Conservation (phyloP, 2,113 vertebrate species). For the Carassius auratus region DNA sequence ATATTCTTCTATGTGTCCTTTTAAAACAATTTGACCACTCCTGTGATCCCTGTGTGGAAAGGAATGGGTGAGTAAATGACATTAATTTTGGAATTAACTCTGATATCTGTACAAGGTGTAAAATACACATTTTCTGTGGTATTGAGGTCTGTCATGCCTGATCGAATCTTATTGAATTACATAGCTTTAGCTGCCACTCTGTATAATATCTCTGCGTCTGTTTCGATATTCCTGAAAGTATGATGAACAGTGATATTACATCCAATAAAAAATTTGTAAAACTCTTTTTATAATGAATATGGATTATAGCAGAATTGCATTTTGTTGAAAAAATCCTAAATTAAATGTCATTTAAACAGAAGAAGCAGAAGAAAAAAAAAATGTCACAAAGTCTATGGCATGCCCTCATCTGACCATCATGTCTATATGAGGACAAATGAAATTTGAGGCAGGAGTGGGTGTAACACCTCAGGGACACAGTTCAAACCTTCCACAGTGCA, state of each 20-base stretch:
- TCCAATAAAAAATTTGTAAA: background rate
- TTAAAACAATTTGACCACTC: too few relatives aligned
- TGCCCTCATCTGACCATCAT: background rate
- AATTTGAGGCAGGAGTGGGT: slow-evolving; percentile 25
- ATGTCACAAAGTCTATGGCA: too few relatives aligned
- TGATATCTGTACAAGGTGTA: background rate
- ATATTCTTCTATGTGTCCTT: background rate
- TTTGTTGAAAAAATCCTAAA: background rate
- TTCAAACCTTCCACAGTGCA: slow-evolving; percentile 29
- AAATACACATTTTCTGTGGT: background rate
- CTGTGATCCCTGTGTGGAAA: background rate
- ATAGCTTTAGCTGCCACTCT: background rate
- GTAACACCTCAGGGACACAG: slow-evolving; percentile 28
- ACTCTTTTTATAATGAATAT: slow-evolving; percentile 20
- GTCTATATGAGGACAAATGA: background rate
- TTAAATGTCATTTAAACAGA: background rate
- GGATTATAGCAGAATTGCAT: background rate
- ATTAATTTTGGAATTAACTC: background rate
- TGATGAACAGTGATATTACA: background rate
- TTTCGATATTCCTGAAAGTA: background rate
- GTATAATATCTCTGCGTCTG: background rate
- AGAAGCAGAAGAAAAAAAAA: background rate
- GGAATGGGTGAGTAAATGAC: background rate
- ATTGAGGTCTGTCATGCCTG: background rate
- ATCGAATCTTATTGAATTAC: background rate